These are phyloP conservation scores for Spinus pinus DNA, from an alignment of 2,797 vertebrate species.

Conservation along the genomic window DNA sequence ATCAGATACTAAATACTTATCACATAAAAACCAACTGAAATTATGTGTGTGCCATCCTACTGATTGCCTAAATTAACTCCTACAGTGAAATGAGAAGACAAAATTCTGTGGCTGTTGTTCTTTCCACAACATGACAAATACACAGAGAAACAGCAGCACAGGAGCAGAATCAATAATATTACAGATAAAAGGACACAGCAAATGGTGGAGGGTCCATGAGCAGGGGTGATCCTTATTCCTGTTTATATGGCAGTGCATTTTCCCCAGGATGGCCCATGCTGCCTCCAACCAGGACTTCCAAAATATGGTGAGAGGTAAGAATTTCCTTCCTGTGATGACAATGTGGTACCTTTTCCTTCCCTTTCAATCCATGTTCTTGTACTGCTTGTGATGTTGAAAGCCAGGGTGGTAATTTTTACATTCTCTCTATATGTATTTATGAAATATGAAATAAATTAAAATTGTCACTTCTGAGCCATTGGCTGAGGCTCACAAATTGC, in stretches of 20 bases:
- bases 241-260: background rate
- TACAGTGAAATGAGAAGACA: background rate
- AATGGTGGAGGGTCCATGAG: background rate
- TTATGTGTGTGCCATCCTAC: background rate
- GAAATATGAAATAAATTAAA: slow-evolving; percentile 11
- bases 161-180: background rate
- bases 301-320: background rate
- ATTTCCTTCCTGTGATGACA: background rate
- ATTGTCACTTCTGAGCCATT: background rate
- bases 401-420: background rate
- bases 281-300: background rate
- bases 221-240: background rate
- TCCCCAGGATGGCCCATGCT: background rate
- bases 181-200: background rate
- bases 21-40: background rate
- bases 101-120: background rate
- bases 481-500: background rate
- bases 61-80: background rate
- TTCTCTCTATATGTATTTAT: background rate
- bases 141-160: background rate
- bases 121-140: background rate
- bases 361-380: background rate
- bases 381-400: background rate
- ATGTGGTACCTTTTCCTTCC: background rate
- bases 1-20: background rate